Percentiles rank a stretch among this genome's conserved stretches.
These are phyloP conservation scores for Lithobates sylvaticus DNA, from an alignment of 2,797 vertebrate genomes.

Conservation along the genomic window DNA sequence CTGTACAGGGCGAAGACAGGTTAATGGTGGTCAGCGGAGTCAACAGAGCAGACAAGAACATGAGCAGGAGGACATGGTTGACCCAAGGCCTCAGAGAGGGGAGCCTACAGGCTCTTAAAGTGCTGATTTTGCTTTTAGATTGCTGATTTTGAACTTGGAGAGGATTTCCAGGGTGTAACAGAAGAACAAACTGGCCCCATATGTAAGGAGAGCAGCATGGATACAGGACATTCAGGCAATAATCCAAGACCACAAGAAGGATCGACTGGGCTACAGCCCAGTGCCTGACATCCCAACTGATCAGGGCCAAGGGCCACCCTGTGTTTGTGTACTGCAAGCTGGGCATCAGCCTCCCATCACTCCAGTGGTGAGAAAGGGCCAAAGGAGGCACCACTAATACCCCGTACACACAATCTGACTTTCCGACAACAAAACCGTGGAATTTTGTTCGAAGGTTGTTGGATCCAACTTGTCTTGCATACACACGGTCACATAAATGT, in stretches of 20 bases:
- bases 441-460: too few relatives aligned
- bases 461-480: too few relatives aligned
- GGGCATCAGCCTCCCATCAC: too few relatives aligned
- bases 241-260: constrained; percentile 82
- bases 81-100: constrained; percentile 24
- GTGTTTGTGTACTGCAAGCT: too few relatives aligned
- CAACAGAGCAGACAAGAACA: constrained; percentile 87
- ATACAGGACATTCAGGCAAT: constrained; percentile 89
- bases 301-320: too few relatives aligned
- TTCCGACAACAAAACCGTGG: too few relatives aligned
- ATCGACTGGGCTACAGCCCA: constrained; percentile 68
- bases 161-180: constrained; percentile 86
- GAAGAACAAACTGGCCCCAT: constrained; percentile 84
- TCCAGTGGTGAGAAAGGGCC: too few relatives aligned
- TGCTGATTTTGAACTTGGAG: constrained; percentile 84
- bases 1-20: not conserved
- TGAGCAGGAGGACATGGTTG: constrained; percentile 67
- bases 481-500: too few relatives aligned
- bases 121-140: constrained; percentile 65
- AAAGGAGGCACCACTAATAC: too few relatives aligned
- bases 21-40: constrained; percentile 88
- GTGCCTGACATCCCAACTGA: too few relatives aligned
- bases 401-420: too few relatives aligned
- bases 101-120: constrained; percentile 17
- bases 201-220: constrained; percentile 86